phyloP scores from a whole-genome alignment of 2,888 invertebrate genomes.

The Sphaeridia pumilis region DNA sequence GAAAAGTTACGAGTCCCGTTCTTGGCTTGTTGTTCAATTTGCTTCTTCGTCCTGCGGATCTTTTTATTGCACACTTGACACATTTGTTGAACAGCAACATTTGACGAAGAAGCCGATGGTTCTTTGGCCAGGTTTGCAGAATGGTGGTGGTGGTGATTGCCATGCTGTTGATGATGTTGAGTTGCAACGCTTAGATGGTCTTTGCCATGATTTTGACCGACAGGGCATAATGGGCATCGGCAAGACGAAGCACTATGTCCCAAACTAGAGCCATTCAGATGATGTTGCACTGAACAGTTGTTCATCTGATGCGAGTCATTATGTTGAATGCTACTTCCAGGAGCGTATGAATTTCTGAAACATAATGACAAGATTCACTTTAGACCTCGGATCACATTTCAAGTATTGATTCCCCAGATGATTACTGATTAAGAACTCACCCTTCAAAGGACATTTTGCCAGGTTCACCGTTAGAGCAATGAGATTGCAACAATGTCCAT shows the following conservation, averaged over 20 bases:
- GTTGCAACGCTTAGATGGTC: background rate
- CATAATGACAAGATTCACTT: no score
- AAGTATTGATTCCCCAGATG: no score
- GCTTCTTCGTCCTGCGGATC: constrained; percentile 15
- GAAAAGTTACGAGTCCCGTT: constrained; percentile 1
- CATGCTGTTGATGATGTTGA: background rate
- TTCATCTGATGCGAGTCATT: no score
- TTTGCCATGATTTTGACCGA: background rate
- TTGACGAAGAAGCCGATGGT: constrained; percentile 2
- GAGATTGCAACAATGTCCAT: constrained; percentile 12
- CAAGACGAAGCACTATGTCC: no score
- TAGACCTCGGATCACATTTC: no score
- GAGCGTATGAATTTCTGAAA: no score
- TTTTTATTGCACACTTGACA: constrained; percentile 13
- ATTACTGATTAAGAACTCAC: background rate
- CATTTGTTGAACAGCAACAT: background rate
- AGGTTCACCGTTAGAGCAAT: constrained; percentile 4
- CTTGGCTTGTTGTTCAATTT: constrained; percentile 3
- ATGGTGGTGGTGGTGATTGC: background rate
- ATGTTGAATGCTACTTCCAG: no score
- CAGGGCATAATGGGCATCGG: constrained; percentile 5
- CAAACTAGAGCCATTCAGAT: no score
- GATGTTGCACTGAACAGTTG: no score
- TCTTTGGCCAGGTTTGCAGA: background rate
- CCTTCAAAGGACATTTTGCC: constrained; percentile 12